A percentile compares a stretch with the other conserved stretches of the same genome.
Evolutionary conservation across 2,113 vertebrate species (phyloP).

Genomic region (Galemys pyrenaicus): DNA sequence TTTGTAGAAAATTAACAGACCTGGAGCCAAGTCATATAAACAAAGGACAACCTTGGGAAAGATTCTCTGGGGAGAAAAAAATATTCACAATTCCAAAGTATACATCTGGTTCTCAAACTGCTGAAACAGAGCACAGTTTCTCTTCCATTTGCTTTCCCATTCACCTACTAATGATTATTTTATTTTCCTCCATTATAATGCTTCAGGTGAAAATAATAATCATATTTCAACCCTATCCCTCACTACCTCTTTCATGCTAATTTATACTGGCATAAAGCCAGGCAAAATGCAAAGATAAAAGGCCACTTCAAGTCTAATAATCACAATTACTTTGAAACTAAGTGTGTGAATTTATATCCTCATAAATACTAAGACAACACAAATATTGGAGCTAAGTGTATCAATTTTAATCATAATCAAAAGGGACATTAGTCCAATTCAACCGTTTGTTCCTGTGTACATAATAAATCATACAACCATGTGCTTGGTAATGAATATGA

Average conservation of each 20-base stretch:
- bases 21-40: slow-evolving; percentile 60
- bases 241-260: slow-evolving; percentile 44
- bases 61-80: slow-evolving; percentile 47
- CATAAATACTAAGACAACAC: slow-evolving; percentile 4
- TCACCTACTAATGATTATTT: slow-evolving; percentile 29
- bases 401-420: slow-evolving; percentile 1
- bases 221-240: slow-evolving; percentile 44
- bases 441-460: slow-evolving; percentile 4
- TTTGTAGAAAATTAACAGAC: slow-evolving; percentile 57
- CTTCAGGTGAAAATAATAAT: slow-evolving; percentile 54
- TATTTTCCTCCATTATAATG: slow-evolving; percentile 54
- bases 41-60: slow-evolving; percentile 45
- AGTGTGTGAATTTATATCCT: slow-evolving; percentile 32
- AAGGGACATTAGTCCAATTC: slow-evolving; percentile 45
- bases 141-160: slow-evolving; percentile 63
- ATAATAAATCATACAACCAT: slow-evolving; percentile 18
- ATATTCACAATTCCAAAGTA: not conserved
- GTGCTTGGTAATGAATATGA: slow-evolving; percentile 34
- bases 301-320: slow-evolving; percentile 53
- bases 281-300: slow-evolving; percentile 55
- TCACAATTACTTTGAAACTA: slow-evolving; percentile 30
- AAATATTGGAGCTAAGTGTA: not conserved
- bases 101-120: slow-evolving; percentile 26
- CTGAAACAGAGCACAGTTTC: slow-evolving; percentile 27
- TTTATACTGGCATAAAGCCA: slow-evolving; percentile 45